Evolutionary conservation across 2,888 invertebrate genomes (phyloP).

Genomic region (Geotrupes spiniger): DNA sequence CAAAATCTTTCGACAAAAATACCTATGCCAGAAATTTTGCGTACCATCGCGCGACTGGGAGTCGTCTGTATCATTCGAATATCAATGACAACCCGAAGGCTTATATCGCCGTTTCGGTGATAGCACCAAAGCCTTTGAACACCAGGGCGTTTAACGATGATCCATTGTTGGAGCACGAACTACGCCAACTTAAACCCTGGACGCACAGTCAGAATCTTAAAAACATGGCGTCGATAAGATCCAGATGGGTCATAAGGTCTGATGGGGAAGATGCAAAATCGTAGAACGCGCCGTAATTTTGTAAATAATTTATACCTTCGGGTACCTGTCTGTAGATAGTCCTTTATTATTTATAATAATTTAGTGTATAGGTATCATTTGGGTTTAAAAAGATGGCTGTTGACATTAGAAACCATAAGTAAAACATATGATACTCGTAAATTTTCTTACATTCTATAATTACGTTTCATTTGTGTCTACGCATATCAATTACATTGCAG

Average conservation of each 20-base stretch:
- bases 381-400: constrained; percentile 9
- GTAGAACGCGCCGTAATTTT: constrained; percentile 21
- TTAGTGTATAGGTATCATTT: constrained; percentile 12
- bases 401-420: neutral
- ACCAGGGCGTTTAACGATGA: constrained; percentile 33
- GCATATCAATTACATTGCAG: too few species aligned
- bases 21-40: constrained; percentile 46
- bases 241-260: constrained; percentile 42
- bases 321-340: neutral
- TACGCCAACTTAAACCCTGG: constrained; percentile 48
- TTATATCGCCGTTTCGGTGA: constrained; percentile 49
- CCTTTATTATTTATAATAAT: neutral
- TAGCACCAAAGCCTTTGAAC: constrained; percentile 43
- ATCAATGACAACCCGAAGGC: constrained; percentile 46
- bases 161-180: constrained; percentile 43
- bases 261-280: constrained; percentile 22
- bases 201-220: constrained; percentile 42
- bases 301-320: constrained; percentile 17
- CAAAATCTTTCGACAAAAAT: constrained; percentile 28
- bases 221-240: constrained; percentile 42
- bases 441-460: too few species aligned
- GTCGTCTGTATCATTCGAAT: constrained; percentile 37
- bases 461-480: too few species aligned
- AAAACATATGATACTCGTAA: too few species aligned
- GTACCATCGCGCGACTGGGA: constrained; percentile 49